Conservation (phyloP, 1,140 invertebrate genomes). For the Drosophila ohnishii region DNA sequence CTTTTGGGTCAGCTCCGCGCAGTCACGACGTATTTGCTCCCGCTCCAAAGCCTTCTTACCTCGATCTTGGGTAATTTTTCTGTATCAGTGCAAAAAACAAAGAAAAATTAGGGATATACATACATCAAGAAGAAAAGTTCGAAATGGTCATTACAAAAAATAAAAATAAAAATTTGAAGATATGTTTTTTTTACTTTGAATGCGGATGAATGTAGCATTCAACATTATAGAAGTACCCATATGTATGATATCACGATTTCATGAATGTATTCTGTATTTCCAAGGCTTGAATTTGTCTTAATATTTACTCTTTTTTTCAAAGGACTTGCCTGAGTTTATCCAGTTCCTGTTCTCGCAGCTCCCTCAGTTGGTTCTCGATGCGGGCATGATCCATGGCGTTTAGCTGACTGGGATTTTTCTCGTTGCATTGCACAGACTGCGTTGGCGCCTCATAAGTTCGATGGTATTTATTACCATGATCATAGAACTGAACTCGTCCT, state of each 20-base stretch:
- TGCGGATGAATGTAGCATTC: too few species aligned
- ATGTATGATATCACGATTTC: too few species aligned
- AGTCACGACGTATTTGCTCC: conserved; percentile 75
- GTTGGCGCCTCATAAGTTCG: conserved; percentile 56
- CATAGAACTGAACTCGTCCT: conserved; percentile 69
- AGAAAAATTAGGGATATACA: background rate
- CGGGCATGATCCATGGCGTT: conserved; percentile 73
- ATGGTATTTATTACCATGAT: conserved; percentile 75
- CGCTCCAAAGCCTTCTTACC: conserved; percentile 74
- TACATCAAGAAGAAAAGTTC: background rate
- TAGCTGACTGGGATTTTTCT: conserved; percentile 23
- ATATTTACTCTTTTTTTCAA: background rate
- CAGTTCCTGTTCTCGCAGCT: conserved; percentile 53
- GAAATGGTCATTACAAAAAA: background rate
- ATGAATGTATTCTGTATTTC: too few species aligned
- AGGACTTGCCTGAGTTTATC: conserved; percentile 48
- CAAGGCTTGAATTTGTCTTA: too few species aligned
- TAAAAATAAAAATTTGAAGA: too few species aligned
- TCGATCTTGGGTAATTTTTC: conserved; percentile 61
- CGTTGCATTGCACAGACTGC: conserved; percentile 49
- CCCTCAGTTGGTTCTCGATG: conserved; percentile 55
- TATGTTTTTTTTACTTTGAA: too few species aligned
- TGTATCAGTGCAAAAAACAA: background rate
- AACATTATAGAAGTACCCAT: too few species aligned
- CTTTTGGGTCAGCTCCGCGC: conserved; percentile 67